Evolutionary conservation across 2,888 invertebrate genomes (phyloP).

Genomic region (Corythucha ciliata): DNA sequence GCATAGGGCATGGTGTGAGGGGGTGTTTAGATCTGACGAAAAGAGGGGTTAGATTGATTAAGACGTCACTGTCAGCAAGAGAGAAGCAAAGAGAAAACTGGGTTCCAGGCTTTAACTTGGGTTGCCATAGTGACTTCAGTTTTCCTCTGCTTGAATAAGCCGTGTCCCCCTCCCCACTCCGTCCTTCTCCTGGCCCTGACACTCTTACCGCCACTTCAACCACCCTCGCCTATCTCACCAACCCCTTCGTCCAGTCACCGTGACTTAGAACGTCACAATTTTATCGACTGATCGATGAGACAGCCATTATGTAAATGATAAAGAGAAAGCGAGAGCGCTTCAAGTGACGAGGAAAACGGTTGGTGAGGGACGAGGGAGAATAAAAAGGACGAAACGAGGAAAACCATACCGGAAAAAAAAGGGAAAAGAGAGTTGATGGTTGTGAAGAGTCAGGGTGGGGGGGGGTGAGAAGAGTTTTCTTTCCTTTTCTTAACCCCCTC

Average conservation of each 20-base stretch:
- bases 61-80: conserved; percentile 19
- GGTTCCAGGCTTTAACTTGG: conserved; percentile 6
- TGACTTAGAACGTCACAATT: conserved; percentile 31
- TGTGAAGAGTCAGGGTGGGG: background rate
- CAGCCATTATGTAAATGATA: conserved; percentile 33
- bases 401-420: background rate
- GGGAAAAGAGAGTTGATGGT: conserved; percentile 5
- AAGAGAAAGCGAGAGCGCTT: conserved; percentile 26
- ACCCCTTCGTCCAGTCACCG: too few relatives aligned
- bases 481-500: background rate
- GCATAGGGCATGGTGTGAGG: too few relatives aligned
- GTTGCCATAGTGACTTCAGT: conserved; percentile 21
- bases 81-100: too few relatives aligned
- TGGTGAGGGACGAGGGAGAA: conserved; percentile 8
- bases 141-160: conserved; percentile 18
- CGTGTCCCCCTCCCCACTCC: conserved; percentile 7
- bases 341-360: conserved; percentile 10
- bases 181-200: background rate
- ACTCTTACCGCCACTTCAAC: too few relatives aligned
- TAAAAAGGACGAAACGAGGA: conserved; percentile 7
- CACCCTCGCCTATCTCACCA: too few relatives aligned
- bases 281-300: conserved; percentile 33
- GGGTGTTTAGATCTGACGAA: too few relatives aligned
- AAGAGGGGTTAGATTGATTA: conserved; percentile 20
- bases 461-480: conserved; percentile 15